A percentile compares a stretch with the other conserved stretches of the same genome.
phyloP scores from a whole-genome alignment of 2,797 vertebrate genomes.

The Aselliscus stoliczkanus region DNA sequence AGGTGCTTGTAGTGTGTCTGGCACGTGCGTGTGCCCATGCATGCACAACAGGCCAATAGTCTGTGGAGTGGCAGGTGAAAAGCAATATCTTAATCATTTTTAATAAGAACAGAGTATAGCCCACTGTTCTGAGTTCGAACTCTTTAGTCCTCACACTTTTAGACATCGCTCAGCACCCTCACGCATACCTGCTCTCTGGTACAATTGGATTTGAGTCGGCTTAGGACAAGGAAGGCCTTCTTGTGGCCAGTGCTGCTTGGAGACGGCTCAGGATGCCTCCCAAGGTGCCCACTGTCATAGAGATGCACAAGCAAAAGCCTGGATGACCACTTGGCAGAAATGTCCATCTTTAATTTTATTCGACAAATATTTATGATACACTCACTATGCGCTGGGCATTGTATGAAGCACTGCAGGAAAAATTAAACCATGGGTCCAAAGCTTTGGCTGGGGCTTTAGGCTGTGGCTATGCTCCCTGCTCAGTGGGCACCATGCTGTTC shows the following conservation, averaged over 20 bases:
- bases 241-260: background rate
- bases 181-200: background rate
- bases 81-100: background rate
- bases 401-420: background rate
- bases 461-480: background rate
- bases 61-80: background rate
- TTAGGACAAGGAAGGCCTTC: background rate
- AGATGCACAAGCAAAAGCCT: background rate
- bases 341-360: background rate
- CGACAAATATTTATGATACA: constrained; percentile 19
- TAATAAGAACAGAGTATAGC: background rate
- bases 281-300: background rate
- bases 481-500: background rate
- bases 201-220: background rate
- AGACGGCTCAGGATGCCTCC: background rate
- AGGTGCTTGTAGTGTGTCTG: background rate
- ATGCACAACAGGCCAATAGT: accelerated
- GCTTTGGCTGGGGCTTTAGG: background rate
- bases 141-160: background rate
- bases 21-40: accelerated
- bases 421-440: background rate
- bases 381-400: background rate
- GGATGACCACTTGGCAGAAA: background rate
- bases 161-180: background rate
- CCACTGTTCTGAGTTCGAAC: background rate